Evolutionary conservation across 2,888 invertebrate genomes (phyloP).

Genomic region (Leptura quadrifasciata): DNA sequence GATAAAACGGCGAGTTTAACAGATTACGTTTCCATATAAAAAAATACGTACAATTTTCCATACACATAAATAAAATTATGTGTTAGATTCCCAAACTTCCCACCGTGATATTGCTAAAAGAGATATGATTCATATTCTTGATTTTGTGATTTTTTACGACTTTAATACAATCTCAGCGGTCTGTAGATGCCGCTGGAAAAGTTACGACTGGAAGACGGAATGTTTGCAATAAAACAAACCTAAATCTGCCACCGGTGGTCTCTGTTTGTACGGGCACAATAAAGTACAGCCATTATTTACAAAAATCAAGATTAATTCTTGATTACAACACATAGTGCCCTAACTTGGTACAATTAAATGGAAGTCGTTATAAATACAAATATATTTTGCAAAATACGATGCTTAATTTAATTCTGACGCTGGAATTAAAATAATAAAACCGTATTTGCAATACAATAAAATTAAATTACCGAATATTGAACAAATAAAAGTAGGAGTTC

Average conservation of each 20-base stretch:
- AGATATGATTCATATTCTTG: slow-evolving; percentile 35
- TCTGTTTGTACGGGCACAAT: slow-evolving; percentile 51
- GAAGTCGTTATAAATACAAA: neutral
- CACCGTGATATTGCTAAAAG: neutral
- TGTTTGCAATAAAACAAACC: slow-evolving; percentile 49
- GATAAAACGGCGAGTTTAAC: too few relatives aligned
- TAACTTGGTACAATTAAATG: slow-evolving; percentile 25
- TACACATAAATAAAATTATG: neutral
- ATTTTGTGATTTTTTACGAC: slow-evolving; percentile 50
- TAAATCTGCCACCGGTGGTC: slow-evolving; percentile 49
- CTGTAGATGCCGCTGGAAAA: slow-evolving; percentile 44
- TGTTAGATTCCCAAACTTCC: neutral
- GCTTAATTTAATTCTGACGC: neutral
- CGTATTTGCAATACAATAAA: too few relatives aligned
- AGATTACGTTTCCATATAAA: too few relatives aligned
- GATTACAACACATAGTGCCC: slow-evolving; percentile 37
- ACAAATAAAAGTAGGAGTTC: too few relatives aligned
- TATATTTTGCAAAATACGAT: neutral
- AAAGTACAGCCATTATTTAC: slow-evolving; percentile 52
- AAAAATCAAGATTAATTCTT: slow-evolving; percentile 52
- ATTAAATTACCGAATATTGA: too few relatives aligned
- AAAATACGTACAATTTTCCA: neutral
- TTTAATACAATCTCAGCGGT: slow-evolving; percentile 41
- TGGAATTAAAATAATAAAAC: too few relatives aligned
- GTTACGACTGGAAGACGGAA: slow-evolving; percentile 48